A percentile compares a stretch with the other conserved stretches of the same genome.
Conservation (phyloP, 2,888 invertebrate species). For the Lepidocyrtoides sp. region DNA sequence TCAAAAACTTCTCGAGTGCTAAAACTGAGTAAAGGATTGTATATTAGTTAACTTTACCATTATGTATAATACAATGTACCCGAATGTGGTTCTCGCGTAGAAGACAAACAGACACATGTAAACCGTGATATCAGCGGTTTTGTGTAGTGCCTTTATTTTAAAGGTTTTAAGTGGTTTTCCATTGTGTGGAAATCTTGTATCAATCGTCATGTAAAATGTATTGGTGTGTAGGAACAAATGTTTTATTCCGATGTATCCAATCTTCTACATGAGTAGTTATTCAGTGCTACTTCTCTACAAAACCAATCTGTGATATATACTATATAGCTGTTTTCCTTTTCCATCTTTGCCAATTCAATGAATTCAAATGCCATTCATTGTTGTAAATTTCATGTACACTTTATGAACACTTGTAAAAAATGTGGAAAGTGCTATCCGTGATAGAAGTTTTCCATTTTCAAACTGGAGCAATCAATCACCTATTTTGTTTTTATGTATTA, state of each 20-base stretch:
- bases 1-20: conserved; percentile 48
- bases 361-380: not conserved
- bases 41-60: not conserved
- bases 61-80: not conserved
- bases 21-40: not conserved
- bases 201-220: conserved; percentile 1
- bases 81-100: conserved; percentile 36
- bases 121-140: not conserved
- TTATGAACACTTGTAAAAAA: not conserved
- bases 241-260: conserved; percentile 38
- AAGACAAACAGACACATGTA: conserved; percentile 39
- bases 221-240: not conserved
- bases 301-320: conserved; percentile 76
- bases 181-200: conserved; percentile 35
- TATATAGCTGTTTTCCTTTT: conserved; percentile 72
- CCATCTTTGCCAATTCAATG: conserved; percentile 65
- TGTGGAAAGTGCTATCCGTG: conserved; percentile 17
- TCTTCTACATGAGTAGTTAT: not conserved
- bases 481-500: not conserved
- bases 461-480: conserved; percentile 35
- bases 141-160: conserved; percentile 57
- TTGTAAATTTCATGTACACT: not conserved
- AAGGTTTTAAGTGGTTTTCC: conserved; percentile 32
- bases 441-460: conserved; percentile 46
- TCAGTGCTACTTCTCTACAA: conserved; percentile 36